A percentile compares a stretch with the other conserved stretches of the same genome.
Evolutionary conservation across 2,113 vertebrate genomes (phyloP).

Genomic region (Butastur rufipennis): DNA sequence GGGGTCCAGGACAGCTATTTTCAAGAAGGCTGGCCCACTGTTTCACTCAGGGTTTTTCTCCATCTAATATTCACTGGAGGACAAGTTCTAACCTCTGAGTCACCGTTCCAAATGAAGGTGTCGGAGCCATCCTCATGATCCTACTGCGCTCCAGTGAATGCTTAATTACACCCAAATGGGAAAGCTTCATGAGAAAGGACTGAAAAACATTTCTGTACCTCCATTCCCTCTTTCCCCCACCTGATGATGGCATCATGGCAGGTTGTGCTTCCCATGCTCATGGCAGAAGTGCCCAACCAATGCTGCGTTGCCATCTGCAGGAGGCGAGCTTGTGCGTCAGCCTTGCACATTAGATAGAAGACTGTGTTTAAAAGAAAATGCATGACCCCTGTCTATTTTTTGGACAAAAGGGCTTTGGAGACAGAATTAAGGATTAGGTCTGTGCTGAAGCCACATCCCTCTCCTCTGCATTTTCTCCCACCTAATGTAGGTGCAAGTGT

Average conservation of each 20-base stretch:
- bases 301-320: background rate
- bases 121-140: background rate
- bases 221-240: background rate
- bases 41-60: background rate
- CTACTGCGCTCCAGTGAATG: background rate
- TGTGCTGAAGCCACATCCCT: background rate
- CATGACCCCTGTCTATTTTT: background rate
- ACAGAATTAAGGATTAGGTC: background rate
- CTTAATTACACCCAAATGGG: fast-evolving
- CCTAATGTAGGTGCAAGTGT: background rate
- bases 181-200: background rate
- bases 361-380: background rate
- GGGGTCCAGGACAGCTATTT: background rate
- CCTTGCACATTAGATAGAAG: background rate
- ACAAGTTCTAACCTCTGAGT: background rate
- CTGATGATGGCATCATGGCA: background rate
- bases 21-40: background rate
- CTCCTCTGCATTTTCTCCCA: background rate
- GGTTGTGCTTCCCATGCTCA: background rate
- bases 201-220: background rate
- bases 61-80: background rate
- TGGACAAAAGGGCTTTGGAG: background rate
- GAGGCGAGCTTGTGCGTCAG: background rate
- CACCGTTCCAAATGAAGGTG: background rate
- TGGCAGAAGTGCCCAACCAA: background rate